Base-by-base conservation (phyloP, 2,888 invertebrate species). In the Mycalesis mineus region DNA sequence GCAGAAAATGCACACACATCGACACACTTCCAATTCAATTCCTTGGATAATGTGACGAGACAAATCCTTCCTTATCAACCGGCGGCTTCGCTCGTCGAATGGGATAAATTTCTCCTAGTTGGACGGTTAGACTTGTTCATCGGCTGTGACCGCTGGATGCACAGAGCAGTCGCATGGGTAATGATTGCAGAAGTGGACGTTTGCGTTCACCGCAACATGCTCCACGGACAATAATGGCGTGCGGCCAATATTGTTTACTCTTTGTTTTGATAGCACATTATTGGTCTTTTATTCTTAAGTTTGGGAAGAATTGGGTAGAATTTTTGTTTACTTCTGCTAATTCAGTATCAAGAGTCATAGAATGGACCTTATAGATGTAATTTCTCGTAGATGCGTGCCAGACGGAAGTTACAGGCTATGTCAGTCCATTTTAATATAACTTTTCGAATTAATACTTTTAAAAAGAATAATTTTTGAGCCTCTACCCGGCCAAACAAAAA, bases 171-270 rank as follows among this genome's bases (percentile, higher is more conserved):
- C 73, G 71, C 72, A 71, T 71, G 74, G 76, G 74, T 83, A 86
- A 84, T 84, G 82, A 80, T 84, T 80, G 78, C 76, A 77, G 78
- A 69, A 79, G 70, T 78, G 79, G 84, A 84, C 78, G 80, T 76
- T 77, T 69, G 77, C 72, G 67, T 71, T 76, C 73, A 88, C 88
- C 87, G 68, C 88, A 88, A 85, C 85, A 82, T 80, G 80, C 76
- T 80, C 70, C 67, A 72, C 80, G 86, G 87, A 86, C 77, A 85
- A 83, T 87, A 87, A 87, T 86, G 17, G 44, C 41, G 11, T 15
- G 41, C 40, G 41, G 22, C 22, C 37, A 49, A 36, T 48, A 36
- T n/a, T 37, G 22, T 17, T 49, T 17, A 15, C 11, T 47, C 33
- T 15, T 49, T 33, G 15, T 47, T 29, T 31, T 45, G 29, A 14